Conservation (phyloP, 2,888 invertebrate species). For the Catocala sponsa region DNA sequence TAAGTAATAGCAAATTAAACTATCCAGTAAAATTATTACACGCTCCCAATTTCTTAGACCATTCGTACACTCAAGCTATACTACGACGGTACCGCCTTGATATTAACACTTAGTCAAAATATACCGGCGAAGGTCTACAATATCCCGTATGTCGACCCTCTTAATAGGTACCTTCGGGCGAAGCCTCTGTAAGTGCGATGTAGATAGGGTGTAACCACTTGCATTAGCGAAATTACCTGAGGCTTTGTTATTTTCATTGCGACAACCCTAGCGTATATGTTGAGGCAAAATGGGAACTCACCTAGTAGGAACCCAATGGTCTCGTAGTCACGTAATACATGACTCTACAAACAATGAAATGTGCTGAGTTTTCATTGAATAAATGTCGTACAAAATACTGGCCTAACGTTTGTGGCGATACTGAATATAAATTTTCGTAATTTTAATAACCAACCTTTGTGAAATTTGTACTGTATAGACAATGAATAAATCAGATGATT, state of each 20-base stretch:
- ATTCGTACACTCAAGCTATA: constrained; percentile 55
- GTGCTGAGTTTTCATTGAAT: constrained; percentile 28
- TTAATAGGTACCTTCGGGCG: constrained; percentile 80
- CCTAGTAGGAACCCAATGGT: constrained; percentile 32
- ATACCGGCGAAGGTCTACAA: constrained; percentile 74
- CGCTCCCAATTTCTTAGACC: constrained; percentile 50
- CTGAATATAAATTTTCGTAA: constrained; percentile 12
- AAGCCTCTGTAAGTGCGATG: constrained; percentile 79
- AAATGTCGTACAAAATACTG: constrained; percentile 17
- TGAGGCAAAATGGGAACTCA: constrained; percentile 57
- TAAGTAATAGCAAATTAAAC: constrained; percentile 7
- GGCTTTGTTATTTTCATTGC: constrained; percentile 86
- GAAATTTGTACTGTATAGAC: constrained; percentile 2
- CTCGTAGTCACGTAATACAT: constrained; percentile 45
- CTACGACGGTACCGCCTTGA: constrained; percentile 61
- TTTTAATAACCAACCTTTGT: constrained; percentile 13
- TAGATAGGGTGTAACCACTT: constrained; percentile 85
- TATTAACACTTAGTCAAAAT: constrained; percentile 79
- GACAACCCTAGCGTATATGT: constrained; percentile 70
- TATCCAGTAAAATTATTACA: constrained; percentile 20
- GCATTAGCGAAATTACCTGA: constrained; percentile 87
- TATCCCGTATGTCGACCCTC: constrained; percentile 76
- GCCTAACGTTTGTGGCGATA: constrained; percentile 2
- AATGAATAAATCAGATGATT: not conserved
- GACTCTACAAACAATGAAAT: constrained; percentile 25